Base-by-base conservation (phyloP, 2,113 vertebrate species). In the Onychostoma macrolepis region DNA sequence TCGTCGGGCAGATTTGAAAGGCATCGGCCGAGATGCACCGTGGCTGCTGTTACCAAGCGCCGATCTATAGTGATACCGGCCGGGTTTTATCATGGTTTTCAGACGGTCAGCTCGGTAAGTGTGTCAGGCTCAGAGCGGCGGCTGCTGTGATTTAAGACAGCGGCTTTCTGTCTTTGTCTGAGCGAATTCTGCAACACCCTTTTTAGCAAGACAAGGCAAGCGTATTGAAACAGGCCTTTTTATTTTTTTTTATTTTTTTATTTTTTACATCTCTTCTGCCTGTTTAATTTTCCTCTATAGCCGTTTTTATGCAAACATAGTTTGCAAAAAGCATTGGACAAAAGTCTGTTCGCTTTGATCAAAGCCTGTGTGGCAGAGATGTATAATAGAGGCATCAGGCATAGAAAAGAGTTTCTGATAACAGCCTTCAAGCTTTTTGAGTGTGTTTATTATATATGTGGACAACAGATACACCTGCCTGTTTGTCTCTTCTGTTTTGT, bases 41-140 rank as follows among this genome's bases (percentile, higher is more conserved):
- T 82, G 92, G 86, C 89, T 88, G 89, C 89, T 88, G 89, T 87
- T 21, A 76, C 43, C 63, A 84, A 90, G 48, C 83, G 88, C 91
- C 82, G 90, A 89, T 90, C 85, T 90, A 53, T 85, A 87, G 87
- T 84, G 92, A 92, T 19, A 89, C 91, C 91, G 92, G 88, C 74
- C 93, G 90, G 88, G 89, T 88, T 92, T 92, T 88, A 83, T 90
- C 89, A 95, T 96, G 95, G 91, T 93, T 86, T 91, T 94, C 91
- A 94, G 93, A 93, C 92, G 94, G 88, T 93, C 90, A 92, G 90
- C 93, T 90, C 95, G 95, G 95, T 96, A 95, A 90, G 92, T 53
- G 10, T 43, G 50, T 21, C 58, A n/a, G 63, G 24, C 19, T 79
- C 24, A n/a, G 38, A 24, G 21, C 56, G 21, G 56, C 19, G 53